Base-by-base conservation (phyloP, 2,113 vertebrate species). In the Rhizomys pruinosus region DNA sequence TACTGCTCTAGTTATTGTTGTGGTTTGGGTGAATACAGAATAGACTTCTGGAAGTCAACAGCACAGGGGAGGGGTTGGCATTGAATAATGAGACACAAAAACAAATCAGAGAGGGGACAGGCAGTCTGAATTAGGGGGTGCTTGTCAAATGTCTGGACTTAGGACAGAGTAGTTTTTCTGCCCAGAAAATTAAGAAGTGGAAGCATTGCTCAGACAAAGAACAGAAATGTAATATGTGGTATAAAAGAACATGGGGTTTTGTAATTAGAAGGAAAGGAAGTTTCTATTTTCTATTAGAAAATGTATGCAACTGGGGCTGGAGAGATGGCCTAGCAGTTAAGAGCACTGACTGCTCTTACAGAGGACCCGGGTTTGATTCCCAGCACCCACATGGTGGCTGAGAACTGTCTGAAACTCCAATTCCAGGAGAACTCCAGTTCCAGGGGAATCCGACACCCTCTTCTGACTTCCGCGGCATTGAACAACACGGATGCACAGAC, bases 241-340 rank as follows among this genome's bases (percentile, higher is more conserved):
- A 32, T 22, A 37, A 76, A 76, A 69, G 44, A 29, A 16, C 42
- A 19, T 3, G 23, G 72, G 44, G n/a, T 29, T 92, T 80, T 90
- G 73, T 80, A 79, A 59, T 52, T 72, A 42, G 59, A 74, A 66
- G 85, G 71, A 34, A 79, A 59, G 89, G 39, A 93, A 57, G 47
- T 89, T 34, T 78, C 10, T 29, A 22, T 76, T 68, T 85, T n/a
- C 74, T 87, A 13, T 86, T 42, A 72, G 69, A 29, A 95, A 85
- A 52, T 7, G n/a, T n/a, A n/a, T n/a, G n/a, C n/a, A n/a, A n/a
- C n/a, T n/a, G n/a, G n/a, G n/a, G n/a, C n/a, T n/a, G n/a, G n/a
- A n/a, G n/a, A n/a, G n/a, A n/a, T n/a, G n/a, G n/a, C n/a, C n/a
- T n/a, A n/a, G n/a, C n/a, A n/a, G n/a, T n/a, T n/a, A n/a, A n/a